Conservation (phyloP, 2,113 vertebrate genomes). For the Pristiophorus japonicus region DNA sequence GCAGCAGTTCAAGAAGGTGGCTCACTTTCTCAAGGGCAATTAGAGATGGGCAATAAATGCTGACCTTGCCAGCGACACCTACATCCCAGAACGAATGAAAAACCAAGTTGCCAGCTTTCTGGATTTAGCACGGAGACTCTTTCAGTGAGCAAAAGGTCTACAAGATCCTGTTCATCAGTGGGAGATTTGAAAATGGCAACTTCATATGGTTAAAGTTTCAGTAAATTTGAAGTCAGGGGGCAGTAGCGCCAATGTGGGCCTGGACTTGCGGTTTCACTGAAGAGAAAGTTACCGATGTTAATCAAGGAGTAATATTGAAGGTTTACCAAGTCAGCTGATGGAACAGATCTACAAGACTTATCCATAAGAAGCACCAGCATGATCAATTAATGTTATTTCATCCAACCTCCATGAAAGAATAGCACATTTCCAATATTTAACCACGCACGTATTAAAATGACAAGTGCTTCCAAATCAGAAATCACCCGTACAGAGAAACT, state of each 20-base stretch:
- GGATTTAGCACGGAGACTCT: neutral
- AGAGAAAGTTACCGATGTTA: neutral
- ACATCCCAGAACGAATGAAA: too few relatives aligned
- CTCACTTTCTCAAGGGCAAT: too few relatives aligned
- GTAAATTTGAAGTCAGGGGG: neutral
- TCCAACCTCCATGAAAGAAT: neutral
- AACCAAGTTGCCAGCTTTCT: neutral
- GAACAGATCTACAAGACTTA: neutral
- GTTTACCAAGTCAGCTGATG: neutral
- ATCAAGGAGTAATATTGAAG: neutral
- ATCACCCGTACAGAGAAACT: neutral
- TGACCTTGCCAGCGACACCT: too few relatives aligned
- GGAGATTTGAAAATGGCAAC: too few relatives aligned
- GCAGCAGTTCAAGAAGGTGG: too few relatives aligned
- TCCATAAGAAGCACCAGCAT: neutral
- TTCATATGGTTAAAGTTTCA: too few relatives aligned
- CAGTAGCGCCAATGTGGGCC: neutral
- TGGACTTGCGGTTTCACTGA: neutral
- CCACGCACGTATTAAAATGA: neutral
- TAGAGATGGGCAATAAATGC: too few relatives aligned
- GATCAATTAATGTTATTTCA: neutral
- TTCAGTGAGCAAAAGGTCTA: neutral
- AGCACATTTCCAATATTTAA: neutral
- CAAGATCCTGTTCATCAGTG: too few relatives aligned
- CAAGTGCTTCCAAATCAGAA: neutral